Base-by-base conservation (phyloP, 2,113 vertebrate species). In the Sinocyclocheilus rhinocerous region DNA sequence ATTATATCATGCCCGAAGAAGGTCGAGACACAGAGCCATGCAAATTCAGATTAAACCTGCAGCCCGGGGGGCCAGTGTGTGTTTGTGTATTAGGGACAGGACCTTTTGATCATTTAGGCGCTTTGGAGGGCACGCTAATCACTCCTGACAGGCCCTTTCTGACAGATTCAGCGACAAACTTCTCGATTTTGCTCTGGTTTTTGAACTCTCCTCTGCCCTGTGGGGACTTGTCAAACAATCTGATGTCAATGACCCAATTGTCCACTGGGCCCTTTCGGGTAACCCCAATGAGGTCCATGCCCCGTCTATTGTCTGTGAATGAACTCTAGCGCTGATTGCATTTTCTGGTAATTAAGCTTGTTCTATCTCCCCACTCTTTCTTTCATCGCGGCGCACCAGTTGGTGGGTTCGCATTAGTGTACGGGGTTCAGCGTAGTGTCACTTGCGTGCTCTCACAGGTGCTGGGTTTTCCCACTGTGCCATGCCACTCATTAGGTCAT, bases 161-260 rank as follows among this genome's bases (percentile, higher is more conserved):
- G 97, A 97, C 97, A 99, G 97, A 98, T 97, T 98, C 96, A 97
- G 97, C 96, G 97, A 97, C 97, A 98, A 99, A 98, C 96, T 98
- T 98, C 95, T 97, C 96, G 92, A 98, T 97, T 97, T 96, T 95
- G 96, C 95, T 94, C 96, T 95, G 96, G 97, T 98, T 98, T 97
- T 98, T 98, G 96, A 99, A 98, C 97, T 97, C 96, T 97, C 92
- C 96, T 96, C 96, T 95, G 96, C 97, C 96, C 95, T 95, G 92
- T 87, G 52, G 91, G 69, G 91, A 89, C 89, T 82, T 97, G 97
- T 97, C 97, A 98, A 98, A 97, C 97, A 98, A 97, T 97, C 97
- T 96, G 97, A 97, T 97, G 57, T 96, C 96, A 96, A 93, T 98
- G 97, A 97, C 97, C 97, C 97, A 98, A 97, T 98, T 99, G 97